Evolutionary conservation across 2,113 vertebrate species (phyloP).

Genomic region (Tragelaphus imberbis): DNA sequence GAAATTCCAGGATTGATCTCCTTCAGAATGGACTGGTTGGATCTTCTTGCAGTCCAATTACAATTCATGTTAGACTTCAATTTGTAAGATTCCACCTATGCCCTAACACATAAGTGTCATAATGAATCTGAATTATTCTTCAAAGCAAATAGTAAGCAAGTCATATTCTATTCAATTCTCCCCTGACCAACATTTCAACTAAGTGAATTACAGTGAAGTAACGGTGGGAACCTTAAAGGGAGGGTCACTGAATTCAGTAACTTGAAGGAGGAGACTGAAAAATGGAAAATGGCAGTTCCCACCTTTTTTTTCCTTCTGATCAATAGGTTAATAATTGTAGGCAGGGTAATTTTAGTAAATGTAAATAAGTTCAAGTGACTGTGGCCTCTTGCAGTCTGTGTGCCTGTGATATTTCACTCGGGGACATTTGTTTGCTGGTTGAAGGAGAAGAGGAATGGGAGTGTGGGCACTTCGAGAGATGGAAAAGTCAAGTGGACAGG

Average conservation of each 20-base stretch:
- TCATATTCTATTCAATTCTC: background rate
- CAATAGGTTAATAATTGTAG: background rate
- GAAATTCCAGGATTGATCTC: too few species aligned
- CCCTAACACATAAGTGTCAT: background rate
- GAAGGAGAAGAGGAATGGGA: background rate
- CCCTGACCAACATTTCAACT: background rate
- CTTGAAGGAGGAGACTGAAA: background rate
- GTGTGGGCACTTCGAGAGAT: background rate
- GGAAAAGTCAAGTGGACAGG: background rate
- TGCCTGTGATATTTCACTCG: background rate
- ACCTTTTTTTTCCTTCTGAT: background rate
- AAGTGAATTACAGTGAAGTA: background rate
- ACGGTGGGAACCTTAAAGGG: background rate
- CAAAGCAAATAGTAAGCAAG: background rate
- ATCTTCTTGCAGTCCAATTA: too few species aligned
- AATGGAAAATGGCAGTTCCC: background rate
- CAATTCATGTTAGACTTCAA: background rate
- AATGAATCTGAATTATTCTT: constrained; percentile 25
- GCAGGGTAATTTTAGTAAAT: background rate
- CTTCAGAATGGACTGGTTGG: too few species aligned
- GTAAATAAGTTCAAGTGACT: background rate
- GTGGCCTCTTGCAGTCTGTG: background rate
- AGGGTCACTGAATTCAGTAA: background rate
- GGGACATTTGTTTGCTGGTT: background rate
- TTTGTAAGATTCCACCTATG: background rate